Conservation (phyloP, 2,797 vertebrate genomes). For the Babyrousa celebensis region DNA sequence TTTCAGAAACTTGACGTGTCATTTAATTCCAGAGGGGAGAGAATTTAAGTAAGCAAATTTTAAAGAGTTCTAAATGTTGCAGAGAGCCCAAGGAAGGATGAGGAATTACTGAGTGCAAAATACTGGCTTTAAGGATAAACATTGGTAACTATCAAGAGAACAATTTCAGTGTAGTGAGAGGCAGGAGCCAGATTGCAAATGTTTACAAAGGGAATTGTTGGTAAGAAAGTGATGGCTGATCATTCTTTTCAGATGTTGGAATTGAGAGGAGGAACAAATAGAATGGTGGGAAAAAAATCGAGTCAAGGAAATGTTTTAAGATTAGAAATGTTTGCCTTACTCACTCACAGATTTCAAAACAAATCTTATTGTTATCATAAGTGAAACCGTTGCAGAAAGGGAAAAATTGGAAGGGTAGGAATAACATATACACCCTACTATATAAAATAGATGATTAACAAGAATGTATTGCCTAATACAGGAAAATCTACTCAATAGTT, state of each 20-base stretch:
- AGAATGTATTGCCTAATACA: too few species aligned
- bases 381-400: too few species aligned
- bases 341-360: too few species aligned
- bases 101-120: constrained; percentile 68
- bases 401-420: too few species aligned
- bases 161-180: constrained; percentile 3
- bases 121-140: constrained; percentile 55
- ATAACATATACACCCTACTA: too few species aligned
- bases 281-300: not conserved
- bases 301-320: constrained; percentile 2
- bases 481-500: too few species aligned
- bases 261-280: constrained; percentile 15
- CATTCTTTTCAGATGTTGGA: constrained; percentile 26
- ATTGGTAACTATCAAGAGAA: constrained; percentile 47
- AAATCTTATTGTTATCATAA: too few species aligned
- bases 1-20: not conserved
- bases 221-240: not conserved
- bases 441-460: too few species aligned
- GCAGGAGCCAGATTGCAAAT: constrained; percentile 74
- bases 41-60: constrained; percentile 51
- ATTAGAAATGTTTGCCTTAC: not conserved
- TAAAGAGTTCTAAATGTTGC: constrained; percentile 46
- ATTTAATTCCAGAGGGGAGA: not conserved
- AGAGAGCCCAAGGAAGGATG: constrained; percentile 19
- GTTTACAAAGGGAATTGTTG: constrained; percentile 55